Conservation (phyloP, 2,888 invertebrate species). For the Tipula confusa region DNA sequence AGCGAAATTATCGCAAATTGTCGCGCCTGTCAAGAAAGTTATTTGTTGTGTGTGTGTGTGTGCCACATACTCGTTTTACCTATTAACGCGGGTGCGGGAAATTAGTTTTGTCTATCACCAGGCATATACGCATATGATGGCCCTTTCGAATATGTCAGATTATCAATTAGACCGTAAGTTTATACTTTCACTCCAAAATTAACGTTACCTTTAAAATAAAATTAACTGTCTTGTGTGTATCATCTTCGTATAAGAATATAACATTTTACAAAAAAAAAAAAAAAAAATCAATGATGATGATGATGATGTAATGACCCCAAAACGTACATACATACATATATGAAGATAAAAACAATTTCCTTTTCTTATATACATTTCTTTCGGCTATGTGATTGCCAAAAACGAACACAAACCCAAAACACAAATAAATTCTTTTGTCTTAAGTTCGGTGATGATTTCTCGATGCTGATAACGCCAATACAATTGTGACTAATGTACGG, state of each 20-base stretch:
- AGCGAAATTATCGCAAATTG: not conserved
- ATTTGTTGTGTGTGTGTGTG: too few relatives aligned
- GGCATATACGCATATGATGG: not conserved
- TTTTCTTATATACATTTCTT: not conserved
- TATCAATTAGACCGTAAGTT: not conserved
- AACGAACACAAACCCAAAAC: not conserved
- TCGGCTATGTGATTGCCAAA: not conserved
- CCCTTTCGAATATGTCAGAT: not conserved
- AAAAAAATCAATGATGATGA: not conserved
- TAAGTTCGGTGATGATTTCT: constrained; percentile 5
- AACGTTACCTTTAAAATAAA: not conserved
- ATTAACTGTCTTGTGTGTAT: not conserved
- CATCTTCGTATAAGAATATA: not conserved
- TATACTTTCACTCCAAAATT: not conserved
- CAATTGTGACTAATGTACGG: not conserved
- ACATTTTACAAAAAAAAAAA: not conserved
- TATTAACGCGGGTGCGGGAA: too few relatives aligned
- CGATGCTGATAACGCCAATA: not conserved
- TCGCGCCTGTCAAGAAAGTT: not conserved
- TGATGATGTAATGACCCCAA: not conserved
- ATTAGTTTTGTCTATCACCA: too few relatives aligned
- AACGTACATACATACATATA: not conserved
- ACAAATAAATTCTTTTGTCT: not conserved
- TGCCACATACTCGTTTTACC: too few relatives aligned
- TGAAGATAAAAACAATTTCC: not conserved